Percentiles rank a stretch among this genome's conserved stretches.
Evolutionary conservation across 2,888 invertebrate species (phyloP).

Genomic region (Agrotis clavis): DNA sequence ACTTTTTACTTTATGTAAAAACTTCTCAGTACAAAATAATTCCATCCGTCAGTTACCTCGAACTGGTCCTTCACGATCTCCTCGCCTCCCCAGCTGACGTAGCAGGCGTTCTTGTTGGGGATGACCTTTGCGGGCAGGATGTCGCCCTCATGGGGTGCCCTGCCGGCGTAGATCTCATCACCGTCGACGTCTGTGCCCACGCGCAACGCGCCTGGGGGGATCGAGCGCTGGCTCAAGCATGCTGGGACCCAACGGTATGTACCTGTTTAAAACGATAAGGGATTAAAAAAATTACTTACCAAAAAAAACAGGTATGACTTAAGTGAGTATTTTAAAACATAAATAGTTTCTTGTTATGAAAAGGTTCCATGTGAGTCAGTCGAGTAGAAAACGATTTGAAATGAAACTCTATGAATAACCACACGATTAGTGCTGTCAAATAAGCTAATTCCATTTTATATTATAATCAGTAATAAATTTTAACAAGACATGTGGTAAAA

Average conservation of each 20-base stretch:
- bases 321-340: conserved; percentile 9
- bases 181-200: conserved; percentile 94
- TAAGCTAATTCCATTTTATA: not conserved
- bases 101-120: conserved; percentile 92
- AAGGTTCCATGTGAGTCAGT: conserved; percentile 6
- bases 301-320: not conserved
- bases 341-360: not conserved
- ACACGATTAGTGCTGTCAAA: not conserved
- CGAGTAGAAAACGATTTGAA: not conserved
- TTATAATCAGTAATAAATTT: not conserved
- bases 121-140: conserved; percentile 93
- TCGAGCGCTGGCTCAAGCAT: conserved; percentile 86
- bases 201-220: conserved; percentile 87
- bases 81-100: conserved; percentile 92
- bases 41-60: conserved; percentile 84
- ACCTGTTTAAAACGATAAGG: conserved; percentile 70
- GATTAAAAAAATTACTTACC: conserved; percentile 3
- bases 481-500: not conserved
- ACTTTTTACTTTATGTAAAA: conserved; percentile 13
- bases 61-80: conserved; percentile 92
- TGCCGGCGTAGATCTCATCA: conserved; percentile 93
- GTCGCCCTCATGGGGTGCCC: conserved; percentile 93
- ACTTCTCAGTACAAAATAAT: not conserved
- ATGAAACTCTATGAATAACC: conserved; percentile 6
- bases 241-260: conserved; percentile 90